Base-by-base conservation (phyloP, 2,888 invertebrate genomes). In the Sthenelais limicola region DNA sequence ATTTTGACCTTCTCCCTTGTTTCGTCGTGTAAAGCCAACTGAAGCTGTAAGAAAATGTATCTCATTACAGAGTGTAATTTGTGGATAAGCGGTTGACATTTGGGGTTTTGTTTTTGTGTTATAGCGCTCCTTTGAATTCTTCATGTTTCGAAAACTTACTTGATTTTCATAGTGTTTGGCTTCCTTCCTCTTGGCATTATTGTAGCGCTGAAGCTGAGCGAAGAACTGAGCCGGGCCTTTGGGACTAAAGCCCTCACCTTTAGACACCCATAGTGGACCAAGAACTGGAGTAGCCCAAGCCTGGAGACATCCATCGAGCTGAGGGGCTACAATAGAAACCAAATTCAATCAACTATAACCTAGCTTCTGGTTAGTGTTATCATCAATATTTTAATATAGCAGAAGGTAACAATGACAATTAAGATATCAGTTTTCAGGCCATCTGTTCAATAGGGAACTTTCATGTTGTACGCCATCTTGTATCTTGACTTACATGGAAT, bases 221-320 rank as follows among this genome's bases (percentile, higher is more conserved):
- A 87, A 79, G 78, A 85, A 88, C 68, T 82, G 80, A 21, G 78
- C 70, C 3, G 84, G 84, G 1, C 86, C 88, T n/a, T 80, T 78
- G 7, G 87, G 85, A 73, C 86, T 86, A 78, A 87, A 87, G 1
- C 85, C 81, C 72, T 87, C 88, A 1, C 88, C 87, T 21, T 81
- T 78, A 0, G 87, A 86, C 56, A 87, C 83, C 88, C 88, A 88
- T 52, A 88, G 79, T 4, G 88, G 88, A 1, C 88, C 88, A 38
- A 84, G 80, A 1, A 86, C 82, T 32, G 83, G 83, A 18, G 84
- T 85, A 33, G 81, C 81, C 24, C 81, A 81, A 1, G 81, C 78
- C 74, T 86, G 85, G 21, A 87, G 78, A 75, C 86, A 85, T 66
- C 83, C 81, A 76, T 87, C 86, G n/a, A 88, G 73, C 3, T 85